phyloP scores from a whole-genome alignment of 1,140 invertebrate species.

The Drosophila quadrilineata region DNA sequence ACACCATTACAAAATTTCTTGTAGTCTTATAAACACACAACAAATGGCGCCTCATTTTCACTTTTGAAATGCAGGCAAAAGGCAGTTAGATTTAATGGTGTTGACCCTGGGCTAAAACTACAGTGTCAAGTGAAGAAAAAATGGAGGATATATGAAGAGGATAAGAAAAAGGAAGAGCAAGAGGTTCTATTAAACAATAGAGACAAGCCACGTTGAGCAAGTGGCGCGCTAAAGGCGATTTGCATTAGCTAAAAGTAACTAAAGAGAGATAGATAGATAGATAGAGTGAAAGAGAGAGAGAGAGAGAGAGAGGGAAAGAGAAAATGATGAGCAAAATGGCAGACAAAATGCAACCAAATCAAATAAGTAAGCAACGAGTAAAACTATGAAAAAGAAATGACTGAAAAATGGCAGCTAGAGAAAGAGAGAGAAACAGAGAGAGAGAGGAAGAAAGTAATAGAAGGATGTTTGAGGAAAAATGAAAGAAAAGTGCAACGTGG shows the following conservation, averaged over 20 bases:
- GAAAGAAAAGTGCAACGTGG: constrained; percentile 64
- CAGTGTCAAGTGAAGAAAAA: constrained; percentile 41
- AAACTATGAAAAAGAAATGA: background rate
- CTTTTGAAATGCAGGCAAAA: constrained; percentile 49
- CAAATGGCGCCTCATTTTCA: constrained; percentile 65
- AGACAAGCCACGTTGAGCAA: constrained; percentile 8
- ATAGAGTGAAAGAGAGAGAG: no score
- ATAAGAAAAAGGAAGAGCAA: background rate
- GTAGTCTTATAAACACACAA: constrained; percentile 38
- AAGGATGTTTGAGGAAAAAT: no score
- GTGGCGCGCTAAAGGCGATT: constrained; percentile 64
- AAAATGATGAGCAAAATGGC: constrained; percentile 37
- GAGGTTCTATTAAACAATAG: constrained; percentile 34
- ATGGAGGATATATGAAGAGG: background rate
- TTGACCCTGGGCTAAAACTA: constrained; percentile 53
- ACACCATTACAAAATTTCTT: constrained; percentile 23
- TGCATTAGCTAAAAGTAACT: constrained; percentile 67
- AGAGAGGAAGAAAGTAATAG: background rate
- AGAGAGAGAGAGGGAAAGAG: no score
- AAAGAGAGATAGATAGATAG: constrained; percentile 29
- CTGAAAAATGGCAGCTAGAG: no score
- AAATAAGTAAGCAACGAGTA: constrained; percentile 66
- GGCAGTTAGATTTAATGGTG: constrained; percentile 68
- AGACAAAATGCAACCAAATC: constrained; percentile 67
- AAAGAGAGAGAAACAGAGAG: background rate